A percentile compares a stretch with the other conserved stretches of the same genome.
These are phyloP conservation scores for Uloborus diversus DNA, from an alignment of 1,140 invertebrate genomes.

Conservation along the genomic window DNA sequence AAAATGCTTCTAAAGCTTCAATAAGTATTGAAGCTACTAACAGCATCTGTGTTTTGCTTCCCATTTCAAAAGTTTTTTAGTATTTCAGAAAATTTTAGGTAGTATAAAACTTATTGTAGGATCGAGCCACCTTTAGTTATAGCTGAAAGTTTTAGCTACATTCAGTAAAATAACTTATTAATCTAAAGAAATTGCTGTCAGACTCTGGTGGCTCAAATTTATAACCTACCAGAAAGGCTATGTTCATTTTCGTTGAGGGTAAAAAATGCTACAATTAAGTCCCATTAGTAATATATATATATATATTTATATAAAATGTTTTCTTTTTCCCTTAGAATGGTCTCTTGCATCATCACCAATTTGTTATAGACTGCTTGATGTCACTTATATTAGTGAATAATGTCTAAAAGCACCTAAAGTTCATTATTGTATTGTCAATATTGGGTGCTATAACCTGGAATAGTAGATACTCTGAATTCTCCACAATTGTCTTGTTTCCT, in stretches of 20 bases:
- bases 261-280: conserved; percentile 50
- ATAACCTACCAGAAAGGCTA: conserved; percentile 49
- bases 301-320: no score
- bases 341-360: no score
- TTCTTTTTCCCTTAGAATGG: conserved; percentile 2
- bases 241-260: conserved; percentile 31
- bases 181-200: conserved; percentile 16
- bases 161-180: conserved; percentile 35
- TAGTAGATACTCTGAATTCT: conserved; percentile 51
- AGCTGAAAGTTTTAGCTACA: conserved; percentile 1
- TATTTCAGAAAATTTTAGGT: neutral
- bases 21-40: conserved; percentile 21
- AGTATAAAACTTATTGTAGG: conserved; percentile 19
- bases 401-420: conserved; percentile 51
- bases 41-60: conserved; percentile 6
- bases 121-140: conserved; percentile 11
- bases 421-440: conserved; percentile 28
- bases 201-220: conserved; percentile 16
- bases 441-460: conserved; percentile 52
- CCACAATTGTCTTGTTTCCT: conserved; percentile 49
- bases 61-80: neutral
- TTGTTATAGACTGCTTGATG: conserved; percentile 37
- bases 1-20: conserved; percentile 16
- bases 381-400: conserved; percentile 20
- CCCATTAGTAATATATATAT: conserved; percentile 39